Conservation (phyloP, 2,113 vertebrate genomes). For the Chauna torquata region DNA sequence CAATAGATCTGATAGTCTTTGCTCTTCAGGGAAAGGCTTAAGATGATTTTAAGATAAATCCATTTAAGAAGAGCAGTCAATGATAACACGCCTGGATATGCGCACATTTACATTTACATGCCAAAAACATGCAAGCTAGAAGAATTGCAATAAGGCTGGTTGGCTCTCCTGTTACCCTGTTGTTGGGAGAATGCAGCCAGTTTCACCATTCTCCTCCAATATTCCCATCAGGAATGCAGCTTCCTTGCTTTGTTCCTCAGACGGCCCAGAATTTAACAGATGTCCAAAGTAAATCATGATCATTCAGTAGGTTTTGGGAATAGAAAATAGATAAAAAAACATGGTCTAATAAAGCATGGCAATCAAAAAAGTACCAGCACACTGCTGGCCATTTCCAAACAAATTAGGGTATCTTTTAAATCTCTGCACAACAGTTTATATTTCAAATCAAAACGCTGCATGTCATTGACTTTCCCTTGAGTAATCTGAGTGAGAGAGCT, state of each 20-base stretch:
- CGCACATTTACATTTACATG: not conserved
- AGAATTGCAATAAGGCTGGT: not conserved
- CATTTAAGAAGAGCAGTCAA: not conserved
- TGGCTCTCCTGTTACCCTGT: not conserved
- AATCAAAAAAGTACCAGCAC: not conserved
- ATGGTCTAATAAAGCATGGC: not conserved
- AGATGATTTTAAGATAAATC: not conserved
- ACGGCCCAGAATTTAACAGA: conserved; percentile 30
- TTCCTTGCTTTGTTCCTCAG: conserved; percentile 14
- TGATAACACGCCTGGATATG: not conserved
- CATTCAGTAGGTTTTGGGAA: not conserved
- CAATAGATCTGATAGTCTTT: not conserved
- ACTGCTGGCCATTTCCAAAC: conserved; percentile 18
- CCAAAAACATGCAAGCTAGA: not conserved
- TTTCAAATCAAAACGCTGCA: conserved; percentile 16
- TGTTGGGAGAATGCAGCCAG: not conserved
- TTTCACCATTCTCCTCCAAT: not conserved
- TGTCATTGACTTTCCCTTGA: conserved; percentile 47
- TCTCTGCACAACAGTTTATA: conserved; percentile 1
- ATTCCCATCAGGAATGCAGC: conserved; percentile 29
- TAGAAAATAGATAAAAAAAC: not conserved
- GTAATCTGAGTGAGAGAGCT: conserved; percentile 29
- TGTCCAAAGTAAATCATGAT: conserved; percentile 50
- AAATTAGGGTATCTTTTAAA: conserved; percentile 38
- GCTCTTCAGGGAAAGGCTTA: not conserved